phyloP scores from a whole-genome alignment of 2,797 vertebrate genomes.

The Gobionotothen gibberifrons region DNA sequence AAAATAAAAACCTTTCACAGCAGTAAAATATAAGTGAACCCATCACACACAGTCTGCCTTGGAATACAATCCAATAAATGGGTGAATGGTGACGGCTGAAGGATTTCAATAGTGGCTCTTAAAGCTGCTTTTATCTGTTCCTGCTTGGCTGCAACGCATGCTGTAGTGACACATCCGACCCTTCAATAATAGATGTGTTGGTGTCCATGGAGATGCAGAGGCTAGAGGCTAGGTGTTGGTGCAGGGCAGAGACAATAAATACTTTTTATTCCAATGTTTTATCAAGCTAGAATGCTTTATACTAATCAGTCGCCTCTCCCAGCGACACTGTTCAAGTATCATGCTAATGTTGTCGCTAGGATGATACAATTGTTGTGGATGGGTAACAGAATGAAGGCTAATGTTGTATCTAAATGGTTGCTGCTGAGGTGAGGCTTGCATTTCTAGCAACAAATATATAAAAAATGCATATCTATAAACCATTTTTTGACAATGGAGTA shows the following conservation, averaged over 20 bases:
- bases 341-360: slow-evolving; percentile 30
- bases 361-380: slow-evolving; percentile 15
- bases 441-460: not conserved
- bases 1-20: not conserved
- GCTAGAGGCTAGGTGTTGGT: slow-evolving; percentile 41
- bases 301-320: slow-evolving; percentile 46
- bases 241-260: slow-evolving; percentile 35
- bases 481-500: slow-evolving; percentile 1
- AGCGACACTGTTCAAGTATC: slow-evolving; percentile 34
- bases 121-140: slow-evolving; percentile 40
- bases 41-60: not conserved
- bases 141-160: slow-evolving; percentile 28
- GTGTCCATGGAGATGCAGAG: slow-evolving; percentile 62
- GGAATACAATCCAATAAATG: slow-evolving; percentile 20
- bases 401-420: not conserved
- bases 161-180: slow-evolving; percentile 44
- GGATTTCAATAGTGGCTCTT: slow-evolving; percentile 30
- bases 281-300: slow-evolving; percentile 50
- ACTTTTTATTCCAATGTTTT: slow-evolving; percentile 30
- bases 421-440: too few relatives aligned
- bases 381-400: not conserved
- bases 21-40: not conserved
- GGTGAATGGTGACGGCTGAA: slow-evolving; percentile 32
- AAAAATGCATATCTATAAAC: slow-evolving; percentile 6
- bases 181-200: slow-evolving; percentile 69